phyloP scores from a whole-genome alignment of 2,113 vertebrate genomes.

The Spilogale gracilis region DNA sequence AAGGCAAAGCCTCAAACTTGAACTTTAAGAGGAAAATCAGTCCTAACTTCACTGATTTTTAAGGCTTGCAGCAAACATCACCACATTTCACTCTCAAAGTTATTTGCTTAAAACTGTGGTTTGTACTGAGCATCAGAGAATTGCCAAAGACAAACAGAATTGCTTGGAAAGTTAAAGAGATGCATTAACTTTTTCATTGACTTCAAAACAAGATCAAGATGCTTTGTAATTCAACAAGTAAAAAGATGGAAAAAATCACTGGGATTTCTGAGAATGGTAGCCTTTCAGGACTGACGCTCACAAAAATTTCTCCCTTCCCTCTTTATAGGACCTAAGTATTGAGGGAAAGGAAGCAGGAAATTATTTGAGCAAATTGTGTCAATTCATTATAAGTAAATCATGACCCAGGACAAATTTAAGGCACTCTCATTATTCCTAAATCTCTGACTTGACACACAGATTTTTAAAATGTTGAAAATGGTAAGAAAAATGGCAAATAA shows the following conservation, averaged over 20 bases:
- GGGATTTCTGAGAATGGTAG: not conserved
- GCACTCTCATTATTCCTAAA: constrained; percentile 44
- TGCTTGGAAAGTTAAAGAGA: not conserved
- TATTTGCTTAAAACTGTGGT: not conserved
- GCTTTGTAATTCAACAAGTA: not conserved
- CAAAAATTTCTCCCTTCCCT: not conserved
- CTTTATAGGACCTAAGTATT: not conserved
- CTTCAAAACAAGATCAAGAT: not conserved
- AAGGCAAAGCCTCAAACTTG: not conserved
- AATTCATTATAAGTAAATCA: constrained; percentile 5
- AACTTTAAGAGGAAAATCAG: not conserved
- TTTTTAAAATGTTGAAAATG: not conserved
- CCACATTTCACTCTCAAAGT: not conserved
- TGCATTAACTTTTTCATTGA: not conserved
- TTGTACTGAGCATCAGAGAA: not conserved
- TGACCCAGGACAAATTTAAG: constrained; percentile 49
- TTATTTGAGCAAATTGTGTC: not conserved
- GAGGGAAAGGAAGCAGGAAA: not conserved
- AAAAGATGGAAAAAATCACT: not conserved
- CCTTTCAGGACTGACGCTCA: accelerated
- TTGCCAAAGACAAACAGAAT: not conserved
- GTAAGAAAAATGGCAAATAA: constrained; percentile 56
- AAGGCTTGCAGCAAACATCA: not conserved
- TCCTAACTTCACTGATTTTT: not conserved
- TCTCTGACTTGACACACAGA: constrained; percentile 23